Evolutionary conservation across 2,888 invertebrate species (phyloP), one percentile per base, ranked within the genome.

Genomic region (Caenorhabditis japonica): DNA sequence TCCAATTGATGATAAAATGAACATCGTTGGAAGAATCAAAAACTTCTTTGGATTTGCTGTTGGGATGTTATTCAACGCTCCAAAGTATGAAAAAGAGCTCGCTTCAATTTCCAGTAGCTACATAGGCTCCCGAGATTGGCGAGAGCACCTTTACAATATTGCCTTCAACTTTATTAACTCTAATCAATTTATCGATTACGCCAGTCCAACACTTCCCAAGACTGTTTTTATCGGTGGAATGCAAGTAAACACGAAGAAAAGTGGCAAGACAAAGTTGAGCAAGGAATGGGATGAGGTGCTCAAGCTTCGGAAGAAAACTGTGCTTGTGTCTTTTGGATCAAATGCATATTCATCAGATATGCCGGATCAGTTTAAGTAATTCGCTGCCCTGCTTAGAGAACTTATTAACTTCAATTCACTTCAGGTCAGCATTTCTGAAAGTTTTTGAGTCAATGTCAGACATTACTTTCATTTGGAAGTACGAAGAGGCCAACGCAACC

Each of bases 381-480:
- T 30, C 10, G 30, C 5, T 41, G 15, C 5, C 10, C 30, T 30
- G 30, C 5, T 30, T 7, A 30, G 10, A 30, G 30, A 30, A 30
- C 10, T 30, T 30, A 5, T n/a, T 12, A 10, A 25, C 33, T 36
- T 38, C 34, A n/a, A 30, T 30, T 30, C 10, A 30, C 10, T 7
- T 30, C 30, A 39, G 51, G 33, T n/a, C 15, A 3, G 53, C 59
- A 4, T 69, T 74, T 25, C 30, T 69, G n/a, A 39, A 62, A 43
- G 62, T 74, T 10, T 74, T 69, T 25, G 53, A 36, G 10, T 55
- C 64, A 1, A 75, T 75, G 71, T 61, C 71, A 1, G 52, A 71
- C 0, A 59, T 38, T 0, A 72, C 75, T 10, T 76, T 76, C 49
- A 76, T 76, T 21, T 76, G 76, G 76, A 76, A 76, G 41, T 76